Evolutionary conservation across 1,140 invertebrate species (phyloP).

Genomic region (Diplogasteroides magnus): DNA sequence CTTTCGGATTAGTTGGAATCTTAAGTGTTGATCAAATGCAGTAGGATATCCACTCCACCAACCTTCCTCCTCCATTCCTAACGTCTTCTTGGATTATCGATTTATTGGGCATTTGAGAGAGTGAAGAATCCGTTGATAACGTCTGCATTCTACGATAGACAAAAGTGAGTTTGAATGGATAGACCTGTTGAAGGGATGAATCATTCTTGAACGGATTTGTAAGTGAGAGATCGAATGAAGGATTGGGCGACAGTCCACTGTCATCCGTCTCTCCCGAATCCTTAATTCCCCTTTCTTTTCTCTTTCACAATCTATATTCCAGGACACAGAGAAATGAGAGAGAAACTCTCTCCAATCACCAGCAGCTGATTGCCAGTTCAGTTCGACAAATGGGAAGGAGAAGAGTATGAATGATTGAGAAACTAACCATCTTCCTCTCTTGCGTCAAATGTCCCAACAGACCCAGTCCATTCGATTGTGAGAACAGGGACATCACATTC

Average conservation of each 20-base stretch:
- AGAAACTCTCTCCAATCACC: too few relatives aligned
- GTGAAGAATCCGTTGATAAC: neutral
- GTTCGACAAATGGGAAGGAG: too few relatives aligned
- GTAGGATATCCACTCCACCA: conserved; percentile 4
- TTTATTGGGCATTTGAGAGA: conserved; percentile 43
- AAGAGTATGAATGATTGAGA: too few relatives aligned
- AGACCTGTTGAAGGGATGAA: neutral
- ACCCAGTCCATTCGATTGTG: neutral
- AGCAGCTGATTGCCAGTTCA: too few relatives aligned
- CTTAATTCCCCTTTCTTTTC: neutral
- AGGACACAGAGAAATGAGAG: too few relatives aligned
- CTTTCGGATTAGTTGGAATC: neutral
- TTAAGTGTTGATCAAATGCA: neutral
- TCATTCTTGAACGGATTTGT: neutral
- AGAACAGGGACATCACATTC: neutral
- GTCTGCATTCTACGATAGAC: neutral
- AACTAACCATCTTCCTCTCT: conserved; percentile 1
- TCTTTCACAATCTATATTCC: too few relatives aligned
- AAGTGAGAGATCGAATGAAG: neutral
- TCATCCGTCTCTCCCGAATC: neutral
- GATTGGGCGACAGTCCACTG: neutral
- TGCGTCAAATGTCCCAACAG: neutral
- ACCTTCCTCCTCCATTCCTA: conserved; percentile 44
- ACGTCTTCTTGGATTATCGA: conserved; percentile 54
- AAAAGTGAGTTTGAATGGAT: neutral